These are phyloP conservation scores for Papilio protenor DNA, from an alignment of 2,888 invertebrate genomes.

Conservation along the genomic window DNA sequence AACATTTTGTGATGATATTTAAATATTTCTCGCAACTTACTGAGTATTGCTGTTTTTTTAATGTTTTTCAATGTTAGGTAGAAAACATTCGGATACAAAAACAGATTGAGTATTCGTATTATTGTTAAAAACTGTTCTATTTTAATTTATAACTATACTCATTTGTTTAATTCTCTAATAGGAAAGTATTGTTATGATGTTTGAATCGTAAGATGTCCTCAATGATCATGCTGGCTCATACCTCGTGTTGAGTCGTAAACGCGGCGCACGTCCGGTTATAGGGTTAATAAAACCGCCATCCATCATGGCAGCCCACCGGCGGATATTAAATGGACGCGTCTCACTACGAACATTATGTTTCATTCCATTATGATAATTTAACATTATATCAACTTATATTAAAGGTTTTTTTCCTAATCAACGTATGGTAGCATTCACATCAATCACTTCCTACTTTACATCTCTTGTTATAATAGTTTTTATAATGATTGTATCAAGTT, in stretches of 20 bases:
- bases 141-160: too few species aligned
- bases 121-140: too few species aligned
- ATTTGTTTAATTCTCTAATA: constrained; percentile 28
- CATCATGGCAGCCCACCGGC: constrained; percentile 71
- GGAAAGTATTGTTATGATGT: constrained; percentile 50
- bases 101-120: too few species aligned
- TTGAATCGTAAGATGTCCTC: constrained; percentile 53
- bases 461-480: constrained; percentile 5
- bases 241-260: constrained; percentile 60
- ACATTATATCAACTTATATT: constrained; percentile 51
- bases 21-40: too few species aligned
- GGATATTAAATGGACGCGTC: constrained; percentile 82
- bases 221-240: constrained; percentile 50
- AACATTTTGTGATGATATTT: too few species aligned
- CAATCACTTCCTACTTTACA: constrained; percentile 17
- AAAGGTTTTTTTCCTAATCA: constrained; percentile 29
- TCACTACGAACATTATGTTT: constrained; percentile 67
- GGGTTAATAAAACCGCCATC: constrained; percentile 74
- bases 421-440: not conserved
- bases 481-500: not conserved
- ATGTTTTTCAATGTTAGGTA: too few species aligned
- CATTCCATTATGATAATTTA: constrained; percentile 66
- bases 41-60: too few species aligned
- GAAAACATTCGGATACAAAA: too few species aligned
- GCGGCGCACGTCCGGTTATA: constrained; percentile 58